Evolutionary conservation across 2,888 invertebrate species (phyloP).

Genomic region (Barypeithes pellucidus): DNA sequence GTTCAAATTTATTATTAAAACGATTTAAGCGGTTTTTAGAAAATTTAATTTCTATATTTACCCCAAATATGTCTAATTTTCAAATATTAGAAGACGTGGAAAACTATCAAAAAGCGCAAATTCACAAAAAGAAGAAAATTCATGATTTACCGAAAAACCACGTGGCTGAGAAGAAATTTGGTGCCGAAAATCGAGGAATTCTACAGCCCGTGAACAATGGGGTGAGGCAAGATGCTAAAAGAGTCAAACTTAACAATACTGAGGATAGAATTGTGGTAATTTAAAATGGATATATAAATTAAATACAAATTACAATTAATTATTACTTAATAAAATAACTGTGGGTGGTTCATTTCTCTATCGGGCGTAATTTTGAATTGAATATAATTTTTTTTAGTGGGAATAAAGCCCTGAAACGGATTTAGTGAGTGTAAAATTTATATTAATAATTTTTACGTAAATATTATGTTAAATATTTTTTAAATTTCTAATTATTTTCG

Average conservation of each 20-base stretch:
- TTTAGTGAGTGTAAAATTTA: no score
- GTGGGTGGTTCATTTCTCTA: no score
- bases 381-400: no score
- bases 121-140: slow-evolving; percentile 35
- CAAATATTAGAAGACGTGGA: slow-evolving; percentile 61
- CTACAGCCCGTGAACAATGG: slow-evolving; percentile 53
- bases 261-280: slow-evolving; percentile 44
- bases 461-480: no score
- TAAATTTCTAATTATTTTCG: no score
- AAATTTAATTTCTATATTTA: slow-evolving; percentile 11
- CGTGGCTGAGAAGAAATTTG: slow-evolving; percentile 40
- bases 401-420: no score
- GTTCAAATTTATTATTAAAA: background rate
- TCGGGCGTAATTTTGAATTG: no score
- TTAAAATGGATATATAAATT: background rate
- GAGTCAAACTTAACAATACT: slow-evolving; percentile 42
- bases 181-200: slow-evolving; percentile 47
- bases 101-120: slow-evolving; percentile 46
- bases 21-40: slow-evolving; percentile 13
- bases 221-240: slow-evolving; percentile 49
- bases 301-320: no score
- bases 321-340: no score
- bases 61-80: slow-evolving; percentile 60
- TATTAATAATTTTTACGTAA: no score
- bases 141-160: slow-evolving; percentile 33